Conservation (phyloP, 35 echinoderm and acorn worm genomes). For the Amphiura filiformis region DNA sequence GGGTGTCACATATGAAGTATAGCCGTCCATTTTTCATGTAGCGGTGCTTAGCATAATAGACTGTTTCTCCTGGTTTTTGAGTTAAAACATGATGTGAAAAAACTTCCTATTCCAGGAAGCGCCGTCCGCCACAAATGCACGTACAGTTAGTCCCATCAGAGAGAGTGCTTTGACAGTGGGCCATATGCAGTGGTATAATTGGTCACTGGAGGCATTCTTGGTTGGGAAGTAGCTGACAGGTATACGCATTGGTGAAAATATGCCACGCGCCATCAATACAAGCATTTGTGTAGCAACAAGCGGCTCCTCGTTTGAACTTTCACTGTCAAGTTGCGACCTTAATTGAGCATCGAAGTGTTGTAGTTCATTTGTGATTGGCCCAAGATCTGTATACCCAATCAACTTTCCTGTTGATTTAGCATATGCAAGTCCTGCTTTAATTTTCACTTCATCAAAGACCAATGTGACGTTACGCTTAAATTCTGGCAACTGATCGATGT, state of each 20-base stretch:
- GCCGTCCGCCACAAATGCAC: slow-evolving; percentile 49
- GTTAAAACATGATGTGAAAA: neutral
- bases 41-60: slow-evolving; percentile 12
- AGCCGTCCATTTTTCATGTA: slow-evolving; percentile 9
- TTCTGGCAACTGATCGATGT: neutral
- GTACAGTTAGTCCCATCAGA: slow-evolving; percentile 27
- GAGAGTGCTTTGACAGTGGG: slow-evolving; percentile 10
- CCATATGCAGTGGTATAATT: slow-evolving; percentile 29
- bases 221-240: slow-evolving; percentile 38
- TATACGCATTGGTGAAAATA: slow-evolving; percentile 22
- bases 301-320: neutral
- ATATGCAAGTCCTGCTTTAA: slow-evolving; percentile 27
- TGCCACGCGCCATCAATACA: slow-evolving; percentile 45
- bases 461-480: slow-evolving; percentile 21
- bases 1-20: slow-evolving; percentile 63
- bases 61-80: neutral
- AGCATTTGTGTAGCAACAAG: slow-evolving; percentile 37
- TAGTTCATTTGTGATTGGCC: slow-evolving; percentile 19
- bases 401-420: slow-evolving; percentile 5
- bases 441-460: slow-evolving; percentile 41
- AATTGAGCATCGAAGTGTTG: neutral
- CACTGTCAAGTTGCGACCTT: too few relatives aligned
- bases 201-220: slow-evolving; percentile 9
- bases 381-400: slow-evolving; percentile 36
- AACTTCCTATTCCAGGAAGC: slow-evolving; percentile 45